phyloP scores from a whole-genome alignment of 1,140 invertebrate genomes.

The Cyrtorhinus lividipennis region DNA sequence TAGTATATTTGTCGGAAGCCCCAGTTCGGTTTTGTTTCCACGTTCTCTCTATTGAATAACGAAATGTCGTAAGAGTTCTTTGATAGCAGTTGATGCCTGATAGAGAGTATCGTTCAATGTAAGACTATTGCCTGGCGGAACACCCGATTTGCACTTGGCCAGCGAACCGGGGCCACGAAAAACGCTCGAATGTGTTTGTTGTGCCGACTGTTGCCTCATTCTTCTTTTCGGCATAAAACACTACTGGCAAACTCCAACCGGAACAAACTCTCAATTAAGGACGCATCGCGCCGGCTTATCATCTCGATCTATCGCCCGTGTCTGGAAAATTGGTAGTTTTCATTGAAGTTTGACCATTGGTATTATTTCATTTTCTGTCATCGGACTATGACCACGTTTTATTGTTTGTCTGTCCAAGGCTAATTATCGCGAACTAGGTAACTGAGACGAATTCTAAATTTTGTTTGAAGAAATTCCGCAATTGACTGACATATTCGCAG shows the following conservation, averaged over 20 bases:
- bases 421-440: neutral
- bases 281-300: neutral
- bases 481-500: too few relatives aligned
- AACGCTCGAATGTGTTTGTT: neutral
- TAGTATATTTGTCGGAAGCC: neutral
- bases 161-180: neutral
- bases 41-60: neutral
- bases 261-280: neutral
- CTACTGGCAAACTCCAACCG: neutral
- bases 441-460: neutral
- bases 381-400: neutral
- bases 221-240: neutral
- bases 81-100: too few relatives aligned
- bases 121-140: neutral
- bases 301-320: neutral
- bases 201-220: neutral
- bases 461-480: neutral
- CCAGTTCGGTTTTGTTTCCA: neutral
- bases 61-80: neutral
- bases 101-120: too few relatives aligned
- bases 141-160: neutral
- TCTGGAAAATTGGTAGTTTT: neutral
- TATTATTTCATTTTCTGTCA: neutral
- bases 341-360: neutral
- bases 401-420: neutral